phyloP scores from a whole-genome alignment of 1,140 invertebrate genomes.

The Trichogramma pretiosum region DNA sequence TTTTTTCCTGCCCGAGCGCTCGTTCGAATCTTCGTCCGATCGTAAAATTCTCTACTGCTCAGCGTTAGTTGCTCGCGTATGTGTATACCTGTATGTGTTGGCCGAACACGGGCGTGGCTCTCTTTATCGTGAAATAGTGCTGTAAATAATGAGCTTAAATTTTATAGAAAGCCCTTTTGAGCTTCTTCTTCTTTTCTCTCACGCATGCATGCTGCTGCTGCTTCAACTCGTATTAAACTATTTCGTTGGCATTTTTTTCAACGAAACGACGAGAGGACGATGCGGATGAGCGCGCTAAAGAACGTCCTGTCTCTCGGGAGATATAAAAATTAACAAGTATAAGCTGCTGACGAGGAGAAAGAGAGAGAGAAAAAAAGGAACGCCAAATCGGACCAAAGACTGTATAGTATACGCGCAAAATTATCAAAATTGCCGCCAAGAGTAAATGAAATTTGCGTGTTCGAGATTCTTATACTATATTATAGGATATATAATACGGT shows the following conservation, averaged over 20 bases:
- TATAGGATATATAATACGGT: no score
- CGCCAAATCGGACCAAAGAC: no score
- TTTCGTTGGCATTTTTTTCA: background rate
- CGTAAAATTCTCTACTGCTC: slow-evolving; percentile 19
- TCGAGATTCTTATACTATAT: no score
- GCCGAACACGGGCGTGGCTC: slow-evolving; percentile 19
- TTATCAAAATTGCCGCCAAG: no score
- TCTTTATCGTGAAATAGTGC: no score
- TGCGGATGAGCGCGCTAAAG: background rate
- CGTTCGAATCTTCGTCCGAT: slow-evolving; percentile 19
- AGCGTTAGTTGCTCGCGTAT: no score
- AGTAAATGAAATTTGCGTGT: no score
- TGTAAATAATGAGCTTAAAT: no score
- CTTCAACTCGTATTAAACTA: slow-evolving; percentile 1
- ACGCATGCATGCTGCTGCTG: background rate
- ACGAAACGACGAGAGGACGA: background rate
- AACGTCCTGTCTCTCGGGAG: background rate
- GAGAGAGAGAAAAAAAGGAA: background rate
- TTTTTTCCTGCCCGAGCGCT: slow-evolving; percentile 13
- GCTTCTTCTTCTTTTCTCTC: background rate
- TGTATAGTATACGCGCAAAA: no score
- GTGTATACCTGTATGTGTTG: no score
- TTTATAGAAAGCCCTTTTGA: no score
- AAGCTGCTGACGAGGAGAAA: background rate
- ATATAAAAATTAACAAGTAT: background rate